phyloP scores from a whole-genome alignment of 2,888 invertebrate species.

The Eugnorisma glareosa region DNA sequence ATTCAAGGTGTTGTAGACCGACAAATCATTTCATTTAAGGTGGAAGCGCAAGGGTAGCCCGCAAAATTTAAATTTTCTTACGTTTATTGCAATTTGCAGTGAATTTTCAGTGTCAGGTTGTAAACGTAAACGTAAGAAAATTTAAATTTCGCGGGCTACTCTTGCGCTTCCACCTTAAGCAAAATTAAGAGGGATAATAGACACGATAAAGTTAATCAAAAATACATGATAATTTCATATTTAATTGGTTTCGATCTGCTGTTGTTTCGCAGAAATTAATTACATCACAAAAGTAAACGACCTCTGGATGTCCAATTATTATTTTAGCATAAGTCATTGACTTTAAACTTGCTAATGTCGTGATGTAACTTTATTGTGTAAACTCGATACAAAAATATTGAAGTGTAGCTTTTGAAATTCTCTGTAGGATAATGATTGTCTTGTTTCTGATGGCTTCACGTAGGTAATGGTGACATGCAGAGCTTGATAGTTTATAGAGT shows the following conservation, averaged over 20 bases:
- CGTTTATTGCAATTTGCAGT: no score
- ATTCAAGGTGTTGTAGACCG: neutral
- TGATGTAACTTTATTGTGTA: conserved; percentile 45
- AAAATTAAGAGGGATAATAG: neutral
- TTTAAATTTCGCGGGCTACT: no score
- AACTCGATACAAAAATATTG: conserved; percentile 10
- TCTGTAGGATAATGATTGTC: neutral
- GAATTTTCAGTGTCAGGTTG: no score
- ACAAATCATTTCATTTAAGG: neutral
- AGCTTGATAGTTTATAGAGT: conserved; percentile 30
- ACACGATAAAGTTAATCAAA: neutral
- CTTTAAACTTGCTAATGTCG: conserved; percentile 30
- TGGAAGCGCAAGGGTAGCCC: no score
- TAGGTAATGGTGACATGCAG: conserved; percentile 10
- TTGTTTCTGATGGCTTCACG: neutral
- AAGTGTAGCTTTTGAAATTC: conserved; percentile 19
- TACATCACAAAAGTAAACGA: conserved; percentile 45
- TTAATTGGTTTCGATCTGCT: conserved; percentile 19
- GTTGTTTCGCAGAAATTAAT: conserved; percentile 33
- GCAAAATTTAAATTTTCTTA: no score
- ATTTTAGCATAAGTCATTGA: conserved; percentile 61
- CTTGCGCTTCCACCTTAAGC: no score
- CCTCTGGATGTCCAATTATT: conserved; percentile 46
- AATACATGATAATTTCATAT: neutral
- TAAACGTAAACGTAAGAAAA: no score